These are phyloP conservation scores for Eupithecia abbreviata DNA, from an alignment of 2,888 invertebrate species.

Conservation along the genomic window DNA sequence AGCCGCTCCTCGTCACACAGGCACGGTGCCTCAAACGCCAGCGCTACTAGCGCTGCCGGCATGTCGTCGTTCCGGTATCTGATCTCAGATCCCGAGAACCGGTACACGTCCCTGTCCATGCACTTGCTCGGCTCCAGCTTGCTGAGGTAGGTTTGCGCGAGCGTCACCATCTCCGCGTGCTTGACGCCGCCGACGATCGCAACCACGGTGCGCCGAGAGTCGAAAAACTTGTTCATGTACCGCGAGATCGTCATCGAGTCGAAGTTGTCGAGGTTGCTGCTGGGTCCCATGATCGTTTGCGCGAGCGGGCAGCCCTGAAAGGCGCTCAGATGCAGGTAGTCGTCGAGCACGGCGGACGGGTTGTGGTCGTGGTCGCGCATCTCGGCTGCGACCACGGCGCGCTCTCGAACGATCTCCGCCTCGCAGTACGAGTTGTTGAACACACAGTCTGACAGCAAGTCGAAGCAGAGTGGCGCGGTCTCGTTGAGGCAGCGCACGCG, in stretches of 20 bases:
- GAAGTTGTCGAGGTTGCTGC: slow-evolving; percentile 85
- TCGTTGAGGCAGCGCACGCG: slow-evolving; percentile 93
- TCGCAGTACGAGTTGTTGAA: slow-evolving; percentile 10
- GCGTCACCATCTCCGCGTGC: slow-evolving; percentile 90
- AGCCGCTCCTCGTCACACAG: neutral
- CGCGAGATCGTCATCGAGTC: slow-evolving; percentile 55
- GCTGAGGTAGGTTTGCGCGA: slow-evolving; percentile 89
- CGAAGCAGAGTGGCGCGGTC: neutral
- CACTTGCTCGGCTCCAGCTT: slow-evolving; percentile 84
- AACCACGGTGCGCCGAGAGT: slow-evolving; percentile 94
- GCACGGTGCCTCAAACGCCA: slow-evolving; percentile 5
- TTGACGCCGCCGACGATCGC: slow-evolving; percentile 96
- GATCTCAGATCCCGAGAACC: slow-evolving; percentile 85
- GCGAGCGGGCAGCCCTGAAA: slow-evolving; percentile 77
- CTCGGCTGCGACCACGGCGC: slow-evolving; percentile 46
- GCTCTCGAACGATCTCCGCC: neutral
- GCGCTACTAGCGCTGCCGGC: neutral
- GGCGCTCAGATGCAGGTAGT: slow-evolving; percentile 77
- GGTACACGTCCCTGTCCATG: slow-evolving; percentile 76
- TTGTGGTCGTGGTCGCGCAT: slow-evolving; percentile 65
- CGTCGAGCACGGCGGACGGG: slow-evolving; percentile 66
- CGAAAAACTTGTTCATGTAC: slow-evolving; percentile 56
- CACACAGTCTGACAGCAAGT: slow-evolving; percentile 7
- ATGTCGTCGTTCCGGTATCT: neutral
- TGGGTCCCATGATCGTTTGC: slow-evolving; percentile 84